Evolutionary conservation across 2,888 invertebrate genomes (phyloP).

Genomic region (Heliconius sara): DNA sequence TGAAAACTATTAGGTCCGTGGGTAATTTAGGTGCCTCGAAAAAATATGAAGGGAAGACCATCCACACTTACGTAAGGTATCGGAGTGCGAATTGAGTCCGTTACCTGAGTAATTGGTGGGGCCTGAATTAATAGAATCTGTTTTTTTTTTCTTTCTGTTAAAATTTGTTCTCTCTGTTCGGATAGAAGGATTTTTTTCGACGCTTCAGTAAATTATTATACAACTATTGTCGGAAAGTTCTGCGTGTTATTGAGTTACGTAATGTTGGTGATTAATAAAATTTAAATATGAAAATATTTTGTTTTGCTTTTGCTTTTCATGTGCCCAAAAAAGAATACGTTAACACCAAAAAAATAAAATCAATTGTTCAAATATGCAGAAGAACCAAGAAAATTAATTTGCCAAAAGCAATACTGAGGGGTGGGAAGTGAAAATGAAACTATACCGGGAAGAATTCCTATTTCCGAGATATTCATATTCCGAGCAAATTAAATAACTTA

Average conservation of each 20-base stretch:
- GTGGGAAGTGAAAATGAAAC: constrained; percentile 54
- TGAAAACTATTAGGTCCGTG: constrained; percentile 81
- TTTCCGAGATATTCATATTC: constrained; percentile 56
- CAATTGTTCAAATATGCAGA: constrained; percentile 53
- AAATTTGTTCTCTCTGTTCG: constrained; percentile 35
- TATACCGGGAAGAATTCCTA: constrained; percentile 57
- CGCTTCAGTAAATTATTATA: not conserved
- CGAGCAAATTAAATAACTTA: constrained; percentile 31
- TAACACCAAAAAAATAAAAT: constrained; percentile 28
- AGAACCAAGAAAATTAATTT: constrained; percentile 64
- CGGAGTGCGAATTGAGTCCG: constrained; percentile 46
- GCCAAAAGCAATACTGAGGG: constrained; percentile 55
- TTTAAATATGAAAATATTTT: not conserved
- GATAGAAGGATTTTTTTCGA: not conserved
- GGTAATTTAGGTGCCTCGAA: constrained; percentile 73
- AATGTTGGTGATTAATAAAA: not conserved
- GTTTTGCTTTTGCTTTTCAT: too few relatives aligned
- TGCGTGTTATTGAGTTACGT: not conserved
- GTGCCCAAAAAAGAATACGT: not conserved
- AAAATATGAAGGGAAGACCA: constrained; percentile 62
- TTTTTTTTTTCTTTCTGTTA: too few relatives aligned
- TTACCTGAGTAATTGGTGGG: constrained; percentile 48
- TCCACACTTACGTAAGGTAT: constrained; percentile 18
- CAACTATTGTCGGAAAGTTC: not conserved
- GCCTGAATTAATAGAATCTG: constrained; percentile 31